These are phyloP conservation scores for Lasiurus cinereus DNA, from an alignment of 2,113 vertebrate genomes.

Conservation along the genomic window DNA sequence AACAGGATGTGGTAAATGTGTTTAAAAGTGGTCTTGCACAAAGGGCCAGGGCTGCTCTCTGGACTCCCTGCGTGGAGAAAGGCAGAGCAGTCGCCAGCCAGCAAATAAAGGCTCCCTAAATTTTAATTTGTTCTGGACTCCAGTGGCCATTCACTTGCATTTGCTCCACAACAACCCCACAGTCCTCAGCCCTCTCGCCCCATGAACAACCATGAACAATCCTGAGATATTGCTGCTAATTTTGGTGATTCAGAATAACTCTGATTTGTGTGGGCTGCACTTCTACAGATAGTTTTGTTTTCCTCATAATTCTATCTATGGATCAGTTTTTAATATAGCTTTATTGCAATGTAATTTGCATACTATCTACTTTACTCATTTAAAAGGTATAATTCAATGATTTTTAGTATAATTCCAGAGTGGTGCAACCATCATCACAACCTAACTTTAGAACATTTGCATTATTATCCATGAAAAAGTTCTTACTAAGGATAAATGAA, in stretches of 20 bases:
- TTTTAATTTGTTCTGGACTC: too few species aligned
- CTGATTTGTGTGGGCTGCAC: background rate
- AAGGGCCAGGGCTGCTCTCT: too few species aligned
- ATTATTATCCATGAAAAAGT: background rate
- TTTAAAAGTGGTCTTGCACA: too few species aligned
- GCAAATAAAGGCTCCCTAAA: too few species aligned
- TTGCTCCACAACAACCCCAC: background rate
- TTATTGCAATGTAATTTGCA: constrained; percentile 6
- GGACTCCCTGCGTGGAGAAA: too few species aligned
- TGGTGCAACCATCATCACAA: background rate
- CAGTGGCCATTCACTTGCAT: too few species aligned
- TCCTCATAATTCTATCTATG: constrained; percentile 44
- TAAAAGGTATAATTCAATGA: background rate
- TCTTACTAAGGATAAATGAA: constrained; percentile 1
- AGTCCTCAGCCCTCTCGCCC: background rate
- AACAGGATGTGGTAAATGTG: too few species aligned
- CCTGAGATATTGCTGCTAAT: background rate
- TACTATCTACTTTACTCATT: background rate
- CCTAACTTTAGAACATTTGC: background rate
- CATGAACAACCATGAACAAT: background rate
- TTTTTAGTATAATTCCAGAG: background rate
- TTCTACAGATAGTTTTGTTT: constrained; percentile 37
- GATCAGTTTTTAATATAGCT: background rate
- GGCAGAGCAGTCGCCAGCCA: too few species aligned
- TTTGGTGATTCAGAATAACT: constrained; percentile 11